Evolutionary conservation across 2,888 invertebrate species (phyloP).

Genomic region (Melangyna quadrimaculata): DNA sequence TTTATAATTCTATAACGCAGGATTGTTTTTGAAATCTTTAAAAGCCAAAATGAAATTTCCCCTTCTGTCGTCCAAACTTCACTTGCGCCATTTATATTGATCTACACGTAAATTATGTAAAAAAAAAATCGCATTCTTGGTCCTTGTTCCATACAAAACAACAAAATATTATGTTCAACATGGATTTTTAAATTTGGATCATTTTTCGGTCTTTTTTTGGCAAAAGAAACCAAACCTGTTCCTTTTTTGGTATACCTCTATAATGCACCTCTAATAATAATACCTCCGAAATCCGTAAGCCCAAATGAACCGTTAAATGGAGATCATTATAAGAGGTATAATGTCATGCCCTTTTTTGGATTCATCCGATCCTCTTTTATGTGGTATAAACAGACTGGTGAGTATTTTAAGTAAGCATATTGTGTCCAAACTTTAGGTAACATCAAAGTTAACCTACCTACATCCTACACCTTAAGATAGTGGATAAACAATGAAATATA

Average conservation of each 20-base stretch:
- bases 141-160: no score
- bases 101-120: neutral
- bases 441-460: constrained; percentile 7
- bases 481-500: neutral
- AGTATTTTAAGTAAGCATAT: constrained; percentile 31
- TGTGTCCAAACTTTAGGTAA: constrained; percentile 6
- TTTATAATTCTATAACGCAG: no score
- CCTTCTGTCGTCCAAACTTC: no score
- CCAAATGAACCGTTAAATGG: constrained; percentile 68
- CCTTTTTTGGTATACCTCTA: neutral
- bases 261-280: constrained; percentile 28
- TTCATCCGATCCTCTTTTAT: constrained; percentile 29
- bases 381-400: neutral
- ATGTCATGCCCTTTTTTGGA: constrained; percentile 45
- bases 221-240: constrained; percentile 11
- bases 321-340: constrained; percentile 48
- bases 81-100: no score
- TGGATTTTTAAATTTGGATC: constrained; percentile 10
- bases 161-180: constrained; percentile 10
- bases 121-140: neutral
- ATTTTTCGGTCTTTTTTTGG: neutral
- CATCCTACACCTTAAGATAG: neutral
- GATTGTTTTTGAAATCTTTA: no score
- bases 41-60: neutral
- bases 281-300: constrained; percentile 32